Evolutionary conservation across 2,113 vertebrate species (phyloP), one percentile per base, ranked within the genome.

Genomic region (Dryoscopus gambensis): DNA sequence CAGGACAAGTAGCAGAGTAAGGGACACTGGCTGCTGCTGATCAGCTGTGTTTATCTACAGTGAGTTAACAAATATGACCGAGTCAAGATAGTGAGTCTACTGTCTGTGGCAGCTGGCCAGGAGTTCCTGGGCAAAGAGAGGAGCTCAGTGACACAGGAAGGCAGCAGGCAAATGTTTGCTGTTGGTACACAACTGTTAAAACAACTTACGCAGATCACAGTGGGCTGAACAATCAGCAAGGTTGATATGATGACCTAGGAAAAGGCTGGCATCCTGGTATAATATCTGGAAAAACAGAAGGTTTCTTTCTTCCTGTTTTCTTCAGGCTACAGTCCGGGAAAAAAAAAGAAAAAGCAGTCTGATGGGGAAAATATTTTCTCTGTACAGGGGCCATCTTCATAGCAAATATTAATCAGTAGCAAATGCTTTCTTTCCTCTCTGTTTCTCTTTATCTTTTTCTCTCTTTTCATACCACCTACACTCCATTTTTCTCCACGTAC

Each of bases 191-290:
- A 89, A 84, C 90, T 97, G 97, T 88, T 96, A 93, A 95, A 91
- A 90, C 79, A 96, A 93, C 71, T 97, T 97, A 96, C 86, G 86
- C 83, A 97, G 90, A 94, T 98, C 84, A 8, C 97, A 94, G 87
- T 33, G 40, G 44, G 59, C 62, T 93, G 90, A 92, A 81, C 67
- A 90, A 84, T 87, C 94, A 89, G 49, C 80, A 68, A 60, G 46
- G n/a, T 7, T 78, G 75, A 37, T 37, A 15, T 1, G 60, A 74
- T 39, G 68, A 92, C 88, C 83, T 83, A 87, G 87, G 67, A 70
- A 74, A 85, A 89, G 37, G 23, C 37, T 35, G 37, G 70, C 50
- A 53, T 30, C 19, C 77, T 73, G 75, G 37, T 70, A 79, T 69
- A 60, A 22, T 47, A 62, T 49, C 59, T 88, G 56, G 30, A 86